Conservation (phyloP, 2,113 vertebrate genomes). For the Albula glossodonta region DNA sequence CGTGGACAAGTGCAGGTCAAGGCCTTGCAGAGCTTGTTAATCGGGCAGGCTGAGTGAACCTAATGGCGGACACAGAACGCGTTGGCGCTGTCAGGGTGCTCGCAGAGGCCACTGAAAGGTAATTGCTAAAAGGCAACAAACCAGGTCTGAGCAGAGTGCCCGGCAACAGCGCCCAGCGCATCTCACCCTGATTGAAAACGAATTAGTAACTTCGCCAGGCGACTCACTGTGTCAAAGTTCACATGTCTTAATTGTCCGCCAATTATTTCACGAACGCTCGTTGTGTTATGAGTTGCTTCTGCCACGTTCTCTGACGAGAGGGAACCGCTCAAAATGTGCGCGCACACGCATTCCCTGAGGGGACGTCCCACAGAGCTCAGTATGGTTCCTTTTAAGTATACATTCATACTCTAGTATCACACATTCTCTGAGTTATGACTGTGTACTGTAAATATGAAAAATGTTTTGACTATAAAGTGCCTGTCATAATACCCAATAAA, state of each 20-base stretch:
- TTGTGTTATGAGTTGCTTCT: neutral
- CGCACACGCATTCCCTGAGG: no score
- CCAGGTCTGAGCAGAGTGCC: neutral
- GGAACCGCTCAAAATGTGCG: neutral
- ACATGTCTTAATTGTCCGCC: constrained; percentile 28
- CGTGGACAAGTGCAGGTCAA: neutral
- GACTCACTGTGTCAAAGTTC: constrained; percentile 35
- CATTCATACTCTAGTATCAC: no score
- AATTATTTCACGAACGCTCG: constrained; percentile 27
- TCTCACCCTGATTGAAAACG: constrained; percentile 33
- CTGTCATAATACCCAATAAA: no score
- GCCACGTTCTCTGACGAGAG: neutral
- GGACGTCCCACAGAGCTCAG: no score
- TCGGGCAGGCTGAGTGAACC: neutral
- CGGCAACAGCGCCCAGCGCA: constrained; percentile 35
- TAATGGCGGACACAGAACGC: neutral
- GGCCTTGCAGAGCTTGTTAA: neutral
- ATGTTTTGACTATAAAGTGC: no score
- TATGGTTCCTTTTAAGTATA: no score
- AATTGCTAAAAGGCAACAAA: neutral
- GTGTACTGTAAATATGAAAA: no score
- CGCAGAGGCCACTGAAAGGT: neutral
- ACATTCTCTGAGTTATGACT: no score
- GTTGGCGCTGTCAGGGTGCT: neutral
- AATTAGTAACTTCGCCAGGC: constrained; percentile 38